Conservation (phyloP, 2,797 vertebrate species). For the Monodelphis domestica region DNA sequence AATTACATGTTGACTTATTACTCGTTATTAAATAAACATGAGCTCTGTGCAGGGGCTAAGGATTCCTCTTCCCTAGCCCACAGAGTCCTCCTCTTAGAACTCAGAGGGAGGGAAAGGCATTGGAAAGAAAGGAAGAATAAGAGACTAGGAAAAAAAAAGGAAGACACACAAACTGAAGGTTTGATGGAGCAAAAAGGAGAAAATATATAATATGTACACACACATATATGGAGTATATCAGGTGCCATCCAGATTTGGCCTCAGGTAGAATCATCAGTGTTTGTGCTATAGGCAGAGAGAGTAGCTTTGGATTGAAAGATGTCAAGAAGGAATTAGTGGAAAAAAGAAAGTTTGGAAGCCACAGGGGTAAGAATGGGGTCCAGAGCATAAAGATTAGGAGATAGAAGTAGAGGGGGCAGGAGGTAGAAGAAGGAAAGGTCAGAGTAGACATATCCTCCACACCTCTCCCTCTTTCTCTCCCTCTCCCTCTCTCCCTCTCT, state of each 20-base stretch:
- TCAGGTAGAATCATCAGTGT: neutral
- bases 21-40: slow-evolving; percentile 50
- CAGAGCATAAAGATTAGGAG: no score
- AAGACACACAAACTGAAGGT: neutral
- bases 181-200: neutral
- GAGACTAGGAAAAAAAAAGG: neutral
- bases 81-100: slow-evolving; percentile 5
- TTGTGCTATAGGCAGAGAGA: neutral
- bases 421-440: neutral
- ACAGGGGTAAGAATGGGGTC: neutral
- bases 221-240: no score
- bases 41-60: neutral
- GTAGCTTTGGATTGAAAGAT: neutral
- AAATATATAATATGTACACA: no score
- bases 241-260: neutral
- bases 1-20: slow-evolving; percentile 43
- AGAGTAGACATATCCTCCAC: no score
- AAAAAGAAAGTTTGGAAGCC: neutral
- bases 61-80: slow-evolving; percentile 11
- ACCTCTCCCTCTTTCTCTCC: no score
- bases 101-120: neutral
- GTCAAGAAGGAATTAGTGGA: neutral
- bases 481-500: no score
- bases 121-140: neutral
- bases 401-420: neutral